phyloP scores from a whole-genome alignment of 2,113 vertebrate genomes.

The Takifugu bimaculatus region DNA sequence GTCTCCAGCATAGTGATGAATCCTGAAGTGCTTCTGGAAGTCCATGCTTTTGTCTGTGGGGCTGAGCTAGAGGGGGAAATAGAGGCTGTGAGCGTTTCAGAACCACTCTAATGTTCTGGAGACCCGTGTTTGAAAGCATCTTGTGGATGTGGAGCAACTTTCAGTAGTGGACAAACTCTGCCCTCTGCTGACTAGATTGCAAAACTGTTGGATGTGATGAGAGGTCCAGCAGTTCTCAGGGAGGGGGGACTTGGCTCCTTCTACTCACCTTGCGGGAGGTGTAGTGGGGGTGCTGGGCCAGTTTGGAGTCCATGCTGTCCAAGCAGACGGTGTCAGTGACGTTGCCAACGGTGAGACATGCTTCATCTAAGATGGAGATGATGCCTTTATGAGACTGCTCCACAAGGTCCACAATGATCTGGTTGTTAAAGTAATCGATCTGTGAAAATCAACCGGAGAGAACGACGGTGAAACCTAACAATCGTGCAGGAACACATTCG shows the following conservation, averaged over 20 bases:
- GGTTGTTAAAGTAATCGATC: constrained; percentile 92
- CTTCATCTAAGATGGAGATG: constrained; percentile 88
- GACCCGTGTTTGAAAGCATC: no score
- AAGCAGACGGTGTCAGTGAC: constrained; percentile 86
- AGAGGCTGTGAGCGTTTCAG: neutral
- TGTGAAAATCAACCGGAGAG: constrained; percentile 24
- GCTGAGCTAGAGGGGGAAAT: constrained; percentile 70
- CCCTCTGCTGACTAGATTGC: constrained; percentile 46
- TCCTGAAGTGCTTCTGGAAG: constrained; percentile 87
- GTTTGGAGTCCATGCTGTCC: constrained; percentile 83
- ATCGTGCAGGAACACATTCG: no score
- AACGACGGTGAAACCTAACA: no score
- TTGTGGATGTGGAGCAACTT: neutral
- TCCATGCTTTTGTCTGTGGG: constrained; percentile 89
- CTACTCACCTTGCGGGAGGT: constrained; percentile 83
- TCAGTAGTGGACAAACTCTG: constrained; percentile 17
- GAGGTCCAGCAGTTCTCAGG: neutral
- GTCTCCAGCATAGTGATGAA: constrained; percentile 89
- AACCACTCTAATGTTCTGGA: no score
- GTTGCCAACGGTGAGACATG: constrained; percentile 81
- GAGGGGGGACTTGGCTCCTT: neutral
- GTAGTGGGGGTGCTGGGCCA: constrained; percentile 87
- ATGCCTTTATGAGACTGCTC: constrained; percentile 86
- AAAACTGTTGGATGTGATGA: constrained; percentile 16
- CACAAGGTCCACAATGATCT: constrained; percentile 91